Conservation (phyloP, 2,888 invertebrate species). For the Escarpia spicata region DNA sequence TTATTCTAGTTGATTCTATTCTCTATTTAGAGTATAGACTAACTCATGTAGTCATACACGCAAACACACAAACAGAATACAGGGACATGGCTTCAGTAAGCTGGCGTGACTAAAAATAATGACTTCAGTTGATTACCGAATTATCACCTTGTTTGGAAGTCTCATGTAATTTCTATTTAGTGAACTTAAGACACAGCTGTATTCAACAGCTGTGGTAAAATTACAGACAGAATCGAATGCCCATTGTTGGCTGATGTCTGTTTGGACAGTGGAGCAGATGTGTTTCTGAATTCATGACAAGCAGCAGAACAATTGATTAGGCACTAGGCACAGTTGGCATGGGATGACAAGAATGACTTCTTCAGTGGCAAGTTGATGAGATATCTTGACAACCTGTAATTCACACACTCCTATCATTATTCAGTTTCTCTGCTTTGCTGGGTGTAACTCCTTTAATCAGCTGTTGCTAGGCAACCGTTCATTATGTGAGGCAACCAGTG, state of each 20-base stretch:
- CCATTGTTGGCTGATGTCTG: not conserved
- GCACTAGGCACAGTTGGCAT: no score
- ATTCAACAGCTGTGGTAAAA: not conserved
- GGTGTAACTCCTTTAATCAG: not conserved
- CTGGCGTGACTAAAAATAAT: not conserved
- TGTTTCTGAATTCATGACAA: not conserved
- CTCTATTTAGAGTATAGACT: not conserved
- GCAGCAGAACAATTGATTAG: not conserved
- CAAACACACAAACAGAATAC: not conserved
- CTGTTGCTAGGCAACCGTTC: constrained; percentile 16
- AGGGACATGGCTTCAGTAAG: not conserved
- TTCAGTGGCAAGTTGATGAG: not conserved
- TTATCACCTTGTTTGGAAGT: not conserved
- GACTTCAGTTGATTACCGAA: not conserved
- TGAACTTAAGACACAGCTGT: no score
- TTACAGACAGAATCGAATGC: not conserved
- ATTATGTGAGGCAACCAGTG: not conserved
- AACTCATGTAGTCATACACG: not conserved
- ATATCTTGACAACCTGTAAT: not conserved
- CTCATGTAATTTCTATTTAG: not conserved
- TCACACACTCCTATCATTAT: not conserved
- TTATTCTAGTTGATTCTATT: not conserved
- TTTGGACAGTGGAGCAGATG: not conserved
- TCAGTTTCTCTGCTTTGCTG: not conserved
- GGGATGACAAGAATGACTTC: not conserved